Percentiles rank a stretch among this genome's conserved stretches.
phyloP scores from a whole-genome alignment of 2,888 invertebrate species.

The Drosophila nigricruria region DNA sequence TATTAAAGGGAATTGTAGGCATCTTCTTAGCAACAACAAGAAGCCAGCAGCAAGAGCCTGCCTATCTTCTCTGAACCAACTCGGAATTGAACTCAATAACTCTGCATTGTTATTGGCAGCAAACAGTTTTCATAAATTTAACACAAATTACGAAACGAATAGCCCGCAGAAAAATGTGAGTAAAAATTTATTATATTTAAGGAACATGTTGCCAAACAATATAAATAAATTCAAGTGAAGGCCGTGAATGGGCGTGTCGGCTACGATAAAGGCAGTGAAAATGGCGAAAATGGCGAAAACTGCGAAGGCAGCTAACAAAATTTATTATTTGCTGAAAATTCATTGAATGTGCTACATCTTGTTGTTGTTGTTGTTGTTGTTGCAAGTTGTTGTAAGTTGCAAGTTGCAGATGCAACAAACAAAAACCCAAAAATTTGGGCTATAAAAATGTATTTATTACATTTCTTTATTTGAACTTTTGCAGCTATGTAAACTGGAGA shows the following conservation, averaged over 20 bases:
- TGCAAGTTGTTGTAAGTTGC: constrained; percentile 26
- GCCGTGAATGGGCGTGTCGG: constrained; percentile 12
- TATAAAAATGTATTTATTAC: constrained; percentile 73
- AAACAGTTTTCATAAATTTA: constrained; percentile 43
- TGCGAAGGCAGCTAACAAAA: constrained; percentile 37
- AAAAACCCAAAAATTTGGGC: constrained; percentile 48
- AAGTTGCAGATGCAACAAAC: constrained; percentile 49
- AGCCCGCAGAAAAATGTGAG: constrained; percentile 26
- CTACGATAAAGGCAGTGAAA: constrained; percentile 32
- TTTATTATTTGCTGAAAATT: constrained; percentile 66
- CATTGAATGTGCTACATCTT: constrained; percentile 56
- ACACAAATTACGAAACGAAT: constrained; percentile 37
- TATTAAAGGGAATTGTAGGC: not conserved
- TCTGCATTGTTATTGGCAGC: constrained; percentile 4
- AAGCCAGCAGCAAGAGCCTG: not conserved
- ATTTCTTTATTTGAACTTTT: constrained; percentile 67
- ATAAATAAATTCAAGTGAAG: constrained; percentile 60
- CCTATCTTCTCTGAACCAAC: not conserved
- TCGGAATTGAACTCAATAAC: constrained; percentile 2
- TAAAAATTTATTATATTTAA: constrained; percentile 68
- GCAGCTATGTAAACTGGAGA: constrained; percentile 43
- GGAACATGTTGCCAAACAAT: constrained; percentile 63
- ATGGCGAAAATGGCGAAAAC: constrained; percentile 25
- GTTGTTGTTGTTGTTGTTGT: constrained; percentile 19
- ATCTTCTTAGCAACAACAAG: not conserved